phyloP scores from a whole-genome alignment of 1,140 invertebrate genomes.

The Atopsyche davidsoni region DNA sequence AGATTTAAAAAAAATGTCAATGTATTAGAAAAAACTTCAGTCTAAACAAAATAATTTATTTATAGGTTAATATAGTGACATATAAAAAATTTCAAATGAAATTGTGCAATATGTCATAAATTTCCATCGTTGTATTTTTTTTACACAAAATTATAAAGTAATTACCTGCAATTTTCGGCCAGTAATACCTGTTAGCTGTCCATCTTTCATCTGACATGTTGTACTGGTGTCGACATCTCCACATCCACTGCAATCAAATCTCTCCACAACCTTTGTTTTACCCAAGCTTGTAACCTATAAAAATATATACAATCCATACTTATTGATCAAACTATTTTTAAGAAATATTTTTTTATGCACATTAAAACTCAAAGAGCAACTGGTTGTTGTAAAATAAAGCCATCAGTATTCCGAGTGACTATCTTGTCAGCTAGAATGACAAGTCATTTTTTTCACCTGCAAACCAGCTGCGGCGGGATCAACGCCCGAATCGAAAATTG shows the following conservation, averaged over 20 bases:
- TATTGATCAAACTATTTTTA: background rate
- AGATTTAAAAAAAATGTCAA: too few species aligned
- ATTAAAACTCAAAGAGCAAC: conserved; percentile 12
- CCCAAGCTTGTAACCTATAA: conserved; percentile 79
- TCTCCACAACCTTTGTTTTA: conserved; percentile 87
- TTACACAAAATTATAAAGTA: too few species aligned
- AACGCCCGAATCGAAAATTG: conserved; percentile 95
- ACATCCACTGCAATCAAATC: conserved; percentile 91
- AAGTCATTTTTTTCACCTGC: conserved; percentile 64
- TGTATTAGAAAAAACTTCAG: too few species aligned
- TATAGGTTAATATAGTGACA: too few species aligned
- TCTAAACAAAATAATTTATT: too few species aligned
- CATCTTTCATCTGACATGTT: conserved; percentile 51
- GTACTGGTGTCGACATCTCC: conserved; percentile 65
- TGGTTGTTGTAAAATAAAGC: background rate
- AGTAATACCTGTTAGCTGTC: conserved; percentile 76
- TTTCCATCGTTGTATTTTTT: too few species aligned
- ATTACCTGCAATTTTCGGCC: conserved; percentile 84
- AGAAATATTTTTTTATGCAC: conserved; percentile 3
- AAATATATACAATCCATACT: background rate
- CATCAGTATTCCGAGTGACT: background rate
- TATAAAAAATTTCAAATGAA: too few species aligned
- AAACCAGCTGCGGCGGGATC: conserved; percentile 92
- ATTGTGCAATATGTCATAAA: too few species aligned
- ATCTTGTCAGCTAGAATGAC: conserved; percentile 39